Conservation (phyloP, 2,888 invertebrate species). For the Dione juno region DNA sequence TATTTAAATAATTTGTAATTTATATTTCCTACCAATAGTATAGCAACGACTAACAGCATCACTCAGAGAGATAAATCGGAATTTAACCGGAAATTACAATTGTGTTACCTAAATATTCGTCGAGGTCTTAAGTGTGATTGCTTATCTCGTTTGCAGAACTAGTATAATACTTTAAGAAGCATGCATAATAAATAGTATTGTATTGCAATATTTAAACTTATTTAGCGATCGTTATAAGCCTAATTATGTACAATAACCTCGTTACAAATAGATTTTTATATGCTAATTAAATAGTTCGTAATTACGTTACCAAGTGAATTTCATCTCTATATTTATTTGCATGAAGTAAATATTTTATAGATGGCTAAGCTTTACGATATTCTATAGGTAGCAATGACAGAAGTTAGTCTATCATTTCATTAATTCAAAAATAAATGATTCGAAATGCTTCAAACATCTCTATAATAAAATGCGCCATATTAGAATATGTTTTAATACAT, state of each 20-base stretch:
- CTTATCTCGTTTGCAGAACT: not conserved
- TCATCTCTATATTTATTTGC: conserved; percentile 20
- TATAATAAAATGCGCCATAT: conserved; percentile 41
- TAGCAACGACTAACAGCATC: not conserved
- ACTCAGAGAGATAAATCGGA: not conserved
- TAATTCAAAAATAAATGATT: not conserved
- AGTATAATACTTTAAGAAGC: conserved; percentile 10
- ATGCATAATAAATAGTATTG: conserved; percentile 17
- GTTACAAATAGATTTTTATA: conserved; percentile 14
- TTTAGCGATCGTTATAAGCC: conserved; percentile 11
- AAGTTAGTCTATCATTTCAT: conserved; percentile 1
- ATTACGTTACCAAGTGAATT: conserved; percentile 23
- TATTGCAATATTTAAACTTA: conserved; percentile 16
- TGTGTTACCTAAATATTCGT: not conserved
- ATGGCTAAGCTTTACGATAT: not conserved
- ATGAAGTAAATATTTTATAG: conserved; percentile 7
- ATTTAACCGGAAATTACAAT: not conserved
- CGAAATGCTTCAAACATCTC: not conserved
- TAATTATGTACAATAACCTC: not conserved
- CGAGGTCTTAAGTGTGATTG: not conserved
- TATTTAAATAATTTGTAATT: conserved; percentile 20
- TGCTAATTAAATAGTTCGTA: not conserved
- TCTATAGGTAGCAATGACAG: conserved; percentile 12
- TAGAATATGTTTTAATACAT: conserved; percentile 50
- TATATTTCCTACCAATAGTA: conserved; percentile 20